Evolutionary conservation across 64 coral and sea anemone species (phyloP).

Genomic region (Hydrozoanthus tunicans): DNA sequence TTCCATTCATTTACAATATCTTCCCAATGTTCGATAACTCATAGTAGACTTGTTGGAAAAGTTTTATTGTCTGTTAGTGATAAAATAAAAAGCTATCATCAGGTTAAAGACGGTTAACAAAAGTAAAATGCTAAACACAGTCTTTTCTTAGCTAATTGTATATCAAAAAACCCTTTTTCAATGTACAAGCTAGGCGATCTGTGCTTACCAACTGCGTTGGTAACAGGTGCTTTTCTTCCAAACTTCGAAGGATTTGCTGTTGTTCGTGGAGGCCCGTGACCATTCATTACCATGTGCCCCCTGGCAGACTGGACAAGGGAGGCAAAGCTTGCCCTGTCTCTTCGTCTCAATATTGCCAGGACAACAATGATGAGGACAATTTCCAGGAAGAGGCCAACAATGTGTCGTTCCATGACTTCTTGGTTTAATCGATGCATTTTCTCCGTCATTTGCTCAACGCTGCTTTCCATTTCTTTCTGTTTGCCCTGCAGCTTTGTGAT

Average conservation of each 20-base stretch:
- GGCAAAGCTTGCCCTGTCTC: constrained; percentile 40
- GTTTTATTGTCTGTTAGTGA: too few relatives aligned
- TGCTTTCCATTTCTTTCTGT: constrained; percentile 33
- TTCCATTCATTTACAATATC: too few relatives aligned
- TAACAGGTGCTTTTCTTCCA: constrained; percentile 1
- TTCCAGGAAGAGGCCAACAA: constrained; percentile 82
- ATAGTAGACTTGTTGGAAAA: too few relatives aligned
- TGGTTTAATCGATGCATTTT: constrained; percentile 64
- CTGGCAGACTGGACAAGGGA: constrained; percentile 23
- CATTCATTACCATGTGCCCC: constrained; percentile 39
- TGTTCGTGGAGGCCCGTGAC: constrained; percentile 38
- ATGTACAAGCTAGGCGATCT: background rate
- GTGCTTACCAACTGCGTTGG: background rate
- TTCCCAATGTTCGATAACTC: too few relatives aligned
- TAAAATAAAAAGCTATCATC: too few relatives aligned
- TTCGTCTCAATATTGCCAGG: constrained; percentile 52
- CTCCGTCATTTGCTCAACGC: constrained; percentile 39
- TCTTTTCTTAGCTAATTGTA: background rate
- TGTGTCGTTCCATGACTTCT: constrained; percentile 86
- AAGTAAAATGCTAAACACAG: background rate
- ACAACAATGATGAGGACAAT: constrained; percentile 70
- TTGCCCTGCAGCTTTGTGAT: constrained; percentile 70
- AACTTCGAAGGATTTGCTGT: background rate
- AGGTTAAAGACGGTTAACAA: too few relatives aligned
- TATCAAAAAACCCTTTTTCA: background rate